A percentile compares a stretch with the other conserved stretches of the same genome.
Evolutionary conservation across 2,888 invertebrate genomes (phyloP).

Genomic region (Drosophila eohydei): DNA sequence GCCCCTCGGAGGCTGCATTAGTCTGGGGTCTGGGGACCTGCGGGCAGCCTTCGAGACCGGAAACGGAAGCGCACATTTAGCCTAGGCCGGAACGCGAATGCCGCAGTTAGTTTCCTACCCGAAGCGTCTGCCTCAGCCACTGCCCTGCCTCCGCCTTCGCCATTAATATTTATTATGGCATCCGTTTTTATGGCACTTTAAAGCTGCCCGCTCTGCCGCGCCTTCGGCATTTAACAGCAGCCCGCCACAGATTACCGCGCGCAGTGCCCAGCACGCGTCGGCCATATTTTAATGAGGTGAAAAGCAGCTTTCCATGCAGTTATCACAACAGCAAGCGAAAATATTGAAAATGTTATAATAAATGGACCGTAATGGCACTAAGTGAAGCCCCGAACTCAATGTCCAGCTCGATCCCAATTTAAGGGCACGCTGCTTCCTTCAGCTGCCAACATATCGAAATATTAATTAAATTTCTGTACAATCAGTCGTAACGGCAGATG

Average conservation of each 20-base stretch:
- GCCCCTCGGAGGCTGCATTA: slow-evolving; percentile 18
- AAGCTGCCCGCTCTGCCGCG: slow-evolving; percentile 37
- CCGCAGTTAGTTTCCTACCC: slow-evolving; percentile 37
- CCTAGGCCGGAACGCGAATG: slow-evolving; percentile 33
- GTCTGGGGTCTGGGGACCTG: slow-evolving; percentile 22
- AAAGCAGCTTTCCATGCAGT: slow-evolving; percentile 32
- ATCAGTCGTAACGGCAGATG: not conserved
- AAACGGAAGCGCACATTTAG: slow-evolving; percentile 58
- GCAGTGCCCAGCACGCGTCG: slow-evolving; percentile 8
- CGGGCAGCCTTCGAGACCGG: slow-evolving; percentile 44
- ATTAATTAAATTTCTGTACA: slow-evolving; percentile 16
- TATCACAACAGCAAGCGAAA: slow-evolving; percentile 4
- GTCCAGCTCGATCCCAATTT: not conserved
- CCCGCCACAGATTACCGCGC: slow-evolving; percentile 51
- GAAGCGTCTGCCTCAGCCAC: slow-evolving; percentile 2
- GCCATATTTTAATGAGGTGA: slow-evolving; percentile 51
- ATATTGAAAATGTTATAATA: slow-evolving; percentile 15
- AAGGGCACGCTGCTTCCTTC: not conserved
- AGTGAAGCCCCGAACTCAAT: not conserved
- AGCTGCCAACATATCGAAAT: slow-evolving; percentile 3
- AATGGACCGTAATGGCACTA: slow-evolving; percentile 6
- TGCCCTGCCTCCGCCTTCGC: slow-evolving; percentile 27
- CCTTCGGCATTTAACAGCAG: slow-evolving; percentile 55
- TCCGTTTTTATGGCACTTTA: slow-evolving; percentile 66
- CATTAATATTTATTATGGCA: slow-evolving; percentile 76